Evolutionary conservation across 2,888 invertebrate species (phyloP).

Genomic region (Gari tellinella): DNA sequence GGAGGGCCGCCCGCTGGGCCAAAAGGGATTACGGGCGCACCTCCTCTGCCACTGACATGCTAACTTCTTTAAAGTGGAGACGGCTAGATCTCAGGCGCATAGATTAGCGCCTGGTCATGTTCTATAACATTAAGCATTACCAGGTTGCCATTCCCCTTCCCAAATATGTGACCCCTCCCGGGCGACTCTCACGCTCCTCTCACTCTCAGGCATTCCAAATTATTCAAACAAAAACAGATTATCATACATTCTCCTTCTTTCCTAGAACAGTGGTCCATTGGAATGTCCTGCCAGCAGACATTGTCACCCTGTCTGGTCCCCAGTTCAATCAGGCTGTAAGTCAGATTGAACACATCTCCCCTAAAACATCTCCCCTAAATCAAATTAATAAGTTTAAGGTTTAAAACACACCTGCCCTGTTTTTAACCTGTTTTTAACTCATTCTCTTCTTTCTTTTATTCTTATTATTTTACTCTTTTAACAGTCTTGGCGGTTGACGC

Average conservation of each 20-base stretch:
- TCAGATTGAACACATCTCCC: slow-evolving; percentile 8
- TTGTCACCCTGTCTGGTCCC: slow-evolving; percentile 1
- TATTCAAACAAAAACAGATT: neutral
- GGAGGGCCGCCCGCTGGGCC: slow-evolving; percentile 19
- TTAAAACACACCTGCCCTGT: no score
- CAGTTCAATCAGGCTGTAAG: slow-evolving; percentile 12
- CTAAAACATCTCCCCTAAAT: no score
- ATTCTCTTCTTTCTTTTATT: no score
- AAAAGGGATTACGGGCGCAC: slow-evolving; percentile 17
- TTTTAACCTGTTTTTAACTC: no score
- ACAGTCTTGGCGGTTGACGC: no score
- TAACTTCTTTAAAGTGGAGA: neutral
- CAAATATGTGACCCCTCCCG: neutral
- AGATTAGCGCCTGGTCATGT: slow-evolving; percentile 22
- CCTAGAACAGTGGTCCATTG: slow-evolving; percentile 21
- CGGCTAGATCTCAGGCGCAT: slow-evolving; percentile 12
- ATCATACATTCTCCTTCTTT: slow-evolving; percentile 8
- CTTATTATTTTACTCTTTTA: no score
- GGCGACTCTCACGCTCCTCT: neutral
- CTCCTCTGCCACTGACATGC: slow-evolving; percentile 10
- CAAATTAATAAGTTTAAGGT: no score
- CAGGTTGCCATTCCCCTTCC: slow-evolving; percentile 12
- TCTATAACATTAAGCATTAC: slow-evolving; percentile 1
- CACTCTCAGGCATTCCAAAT: no score
- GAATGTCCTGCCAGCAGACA: slow-evolving; percentile 6